Conservation (phyloP, 2,888 invertebrate species). For the Tipula helvola region DNA sequence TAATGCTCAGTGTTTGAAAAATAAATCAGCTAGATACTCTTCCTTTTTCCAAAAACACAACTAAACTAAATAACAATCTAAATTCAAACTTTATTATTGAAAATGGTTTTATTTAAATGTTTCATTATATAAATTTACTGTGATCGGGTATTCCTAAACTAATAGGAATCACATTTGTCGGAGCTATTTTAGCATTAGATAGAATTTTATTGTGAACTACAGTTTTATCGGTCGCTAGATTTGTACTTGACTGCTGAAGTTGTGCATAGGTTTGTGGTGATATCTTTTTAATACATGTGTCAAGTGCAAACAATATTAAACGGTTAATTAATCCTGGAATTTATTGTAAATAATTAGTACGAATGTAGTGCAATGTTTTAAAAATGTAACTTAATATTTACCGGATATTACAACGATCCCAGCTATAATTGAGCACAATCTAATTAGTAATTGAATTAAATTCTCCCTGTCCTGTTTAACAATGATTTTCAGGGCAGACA, state of each 20-base stretch:
- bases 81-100: too few species aligned
- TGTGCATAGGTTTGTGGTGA: background rate
- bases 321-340: background rate
- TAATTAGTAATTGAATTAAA: constrained; percentile 65
- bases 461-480: constrained; percentile 70
- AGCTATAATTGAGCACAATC: constrained; percentile 82
- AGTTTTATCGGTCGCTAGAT: background rate
- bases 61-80: too few species aligned
- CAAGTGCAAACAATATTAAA: background rate
- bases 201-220: background rate
- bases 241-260: background rate
- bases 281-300: background rate
- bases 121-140: background rate
- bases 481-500: constrained; percentile 77
- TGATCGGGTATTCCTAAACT: background rate
- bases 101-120: background rate
- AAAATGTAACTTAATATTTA: constrained; percentile 13
- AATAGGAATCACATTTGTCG: background rate
- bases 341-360: background rate
- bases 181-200: background rate
- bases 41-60: too few species aligned
- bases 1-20: too few species aligned
- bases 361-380: background rate
- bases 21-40: too few species aligned
- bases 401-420: constrained; percentile 85